Base-by-base conservation (phyloP, 2,888 invertebrate genomes). In the Crocallis elinguaria region DNA sequence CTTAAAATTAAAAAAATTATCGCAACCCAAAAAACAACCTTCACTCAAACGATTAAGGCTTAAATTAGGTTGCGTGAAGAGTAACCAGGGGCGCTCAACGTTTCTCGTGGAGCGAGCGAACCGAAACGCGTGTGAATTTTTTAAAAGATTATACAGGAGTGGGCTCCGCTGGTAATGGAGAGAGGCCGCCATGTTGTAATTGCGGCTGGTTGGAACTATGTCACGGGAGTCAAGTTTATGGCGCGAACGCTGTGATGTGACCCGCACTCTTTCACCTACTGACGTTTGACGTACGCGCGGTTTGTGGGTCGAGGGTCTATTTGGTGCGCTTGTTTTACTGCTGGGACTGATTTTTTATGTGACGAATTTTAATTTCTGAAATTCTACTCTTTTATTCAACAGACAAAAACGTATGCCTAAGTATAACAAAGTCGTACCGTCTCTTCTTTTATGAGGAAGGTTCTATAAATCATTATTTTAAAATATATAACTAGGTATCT, bases 131-230 rank as follows among this genome's bases (percentile, higher is more conserved):
- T 72, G 69, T 86, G 82, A 88, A 88, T 88, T 84, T 86, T 88
- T 84, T 80, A 88, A 86, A 80, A 82, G 83, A 86, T 86, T 86
- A 86, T 88, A 86, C 81, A 76, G 71, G 78, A 77, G 77, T 75
- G 77, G 69, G 62, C 67, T 72, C 64, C 60, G 63, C 51, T 54
- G 64, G 77, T 83, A 84, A 84, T 82, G 77, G 79, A 79, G 79
- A 69, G 73, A 49, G 57, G 70, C 67, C 63, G 76, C 71, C 71
- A 70, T 73, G 72, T 66, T 73, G 77, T 77, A 79, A 82, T 84
- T 81, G 79, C 76, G 69, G 72, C 70, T 65, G 62, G 59, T 61
- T 55, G 58, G 62, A 81, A 79, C 74, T 79, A 69, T 79, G 82
- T 74, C 78, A 77, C 70, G 54, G 64, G 63, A 62, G 66, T 53